phyloP scores from a whole-genome alignment of 2,797 vertebrate species.

The Poecilia picta region DNA sequence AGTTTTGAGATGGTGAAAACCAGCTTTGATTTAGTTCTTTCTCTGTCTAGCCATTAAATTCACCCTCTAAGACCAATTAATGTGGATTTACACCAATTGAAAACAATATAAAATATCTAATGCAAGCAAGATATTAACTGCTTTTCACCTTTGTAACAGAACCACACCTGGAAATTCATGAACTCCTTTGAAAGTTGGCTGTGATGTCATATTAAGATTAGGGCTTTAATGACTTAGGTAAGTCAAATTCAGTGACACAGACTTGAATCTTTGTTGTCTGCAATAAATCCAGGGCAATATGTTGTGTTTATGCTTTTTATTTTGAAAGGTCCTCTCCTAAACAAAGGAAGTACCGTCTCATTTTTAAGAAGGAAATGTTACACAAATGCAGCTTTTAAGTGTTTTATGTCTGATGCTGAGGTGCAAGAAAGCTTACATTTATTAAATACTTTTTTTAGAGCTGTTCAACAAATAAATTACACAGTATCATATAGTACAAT shows the following conservation, averaged over 20 bases:
- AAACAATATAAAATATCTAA: neutral
- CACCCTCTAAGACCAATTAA: neutral
- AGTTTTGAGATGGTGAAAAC: neutral
- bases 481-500: neutral
- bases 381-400: neutral
- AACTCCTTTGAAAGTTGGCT: neutral
- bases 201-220: neutral
- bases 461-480: neutral
- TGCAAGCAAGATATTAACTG: neutral
- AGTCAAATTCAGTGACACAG: neutral
- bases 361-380: constrained; percentile 2
- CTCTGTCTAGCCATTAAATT: neutral
- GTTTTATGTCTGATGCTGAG: neutral
- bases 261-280: neutral
- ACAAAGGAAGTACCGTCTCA: neutral
- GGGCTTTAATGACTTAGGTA: neutral
- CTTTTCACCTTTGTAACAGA: neutral
- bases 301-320: neutral
- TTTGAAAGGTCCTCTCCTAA: neutral
- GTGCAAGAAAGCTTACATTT: constrained; percentile 1
- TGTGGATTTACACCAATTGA: neutral
- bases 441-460: neutral
- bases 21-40: neutral
- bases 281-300: neutral
- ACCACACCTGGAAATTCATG: neutral